These are phyloP conservation scores for Mus spicilegus DNA, from an alignment of 2,113 vertebrate genomes.

Conservation along the genomic window DNA sequence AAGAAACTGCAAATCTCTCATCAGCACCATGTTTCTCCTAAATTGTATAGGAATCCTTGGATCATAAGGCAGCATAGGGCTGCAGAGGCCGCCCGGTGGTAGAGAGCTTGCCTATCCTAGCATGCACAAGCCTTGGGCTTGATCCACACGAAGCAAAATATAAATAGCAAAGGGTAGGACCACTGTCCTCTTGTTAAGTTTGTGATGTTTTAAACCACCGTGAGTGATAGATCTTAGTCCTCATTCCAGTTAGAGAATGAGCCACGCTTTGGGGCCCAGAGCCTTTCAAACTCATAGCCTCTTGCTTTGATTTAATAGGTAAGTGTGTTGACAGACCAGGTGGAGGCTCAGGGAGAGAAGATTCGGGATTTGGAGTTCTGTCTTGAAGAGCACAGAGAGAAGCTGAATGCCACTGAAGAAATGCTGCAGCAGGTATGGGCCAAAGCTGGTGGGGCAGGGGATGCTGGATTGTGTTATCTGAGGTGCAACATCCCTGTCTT, in stretches of 20 bases:
- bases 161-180: neutral
- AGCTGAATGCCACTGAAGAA: slow-evolving; percentile 96
- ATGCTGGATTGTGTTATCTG: neutral
- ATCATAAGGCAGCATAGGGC: neutral
- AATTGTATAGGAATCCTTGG: neutral
- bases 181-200: neutral
- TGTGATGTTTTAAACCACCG: neutral
- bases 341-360: slow-evolving; percentile 99
- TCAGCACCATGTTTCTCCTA: neutral
- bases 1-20: neutral
- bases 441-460: no score
- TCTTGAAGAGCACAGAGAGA: slow-evolving; percentile 97
- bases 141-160: neutral
- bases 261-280: neutral
- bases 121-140: neutral
- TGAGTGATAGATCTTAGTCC: neutral
- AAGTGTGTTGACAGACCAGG: slow-evolving; percentile 98
- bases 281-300: neutral
- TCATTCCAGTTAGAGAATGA: neutral
- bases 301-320: slow-evolving; percentile 87
- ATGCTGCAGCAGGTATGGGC: slow-evolving; percentile 96
- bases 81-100: rapidly evolving
- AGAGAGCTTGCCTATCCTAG: neutral
- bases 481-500: neutral
- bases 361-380: slow-evolving; percentile 97